A percentile compares a stretch with the other conserved stretches of the same genome.
These are phyloP conservation scores for Hypomesus transpacificus DNA, from an alignment of 2,113 vertebrate genomes.

Conservation along the genomic window DNA sequence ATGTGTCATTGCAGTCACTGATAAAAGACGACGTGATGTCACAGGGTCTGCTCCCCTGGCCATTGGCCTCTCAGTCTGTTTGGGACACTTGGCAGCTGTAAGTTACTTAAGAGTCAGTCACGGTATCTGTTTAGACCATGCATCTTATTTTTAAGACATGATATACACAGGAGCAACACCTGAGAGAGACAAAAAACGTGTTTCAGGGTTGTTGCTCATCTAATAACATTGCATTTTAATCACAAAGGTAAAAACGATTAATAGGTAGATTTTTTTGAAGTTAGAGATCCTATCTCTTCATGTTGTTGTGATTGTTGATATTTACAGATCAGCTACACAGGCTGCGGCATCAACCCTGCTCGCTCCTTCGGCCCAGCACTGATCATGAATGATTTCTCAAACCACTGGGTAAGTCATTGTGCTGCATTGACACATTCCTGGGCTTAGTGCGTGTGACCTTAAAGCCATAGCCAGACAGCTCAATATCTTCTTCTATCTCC, in stretches of 20 bases:
- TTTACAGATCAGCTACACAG: slow-evolving; percentile 91
- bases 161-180: not conserved
- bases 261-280: no score
- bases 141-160: not conserved
- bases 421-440: slow-evolving; percentile 15
- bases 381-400: slow-evolving; percentile 76
- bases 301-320: slow-evolving; percentile 26
- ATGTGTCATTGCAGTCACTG: slow-evolving; percentile 92
- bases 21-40: slow-evolving; percentile 86
- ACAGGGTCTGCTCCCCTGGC: slow-evolving; percentile 86
- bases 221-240: not conserved
- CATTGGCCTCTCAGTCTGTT: slow-evolving; percentile 89
- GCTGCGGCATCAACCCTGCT: slow-evolving; percentile 96
- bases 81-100: slow-evolving; percentile 92
- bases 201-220: not conserved
- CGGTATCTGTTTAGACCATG: not conserved
- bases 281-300: not conserved
- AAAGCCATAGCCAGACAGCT: slow-evolving; percentile 35
- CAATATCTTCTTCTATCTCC: slow-evolving; percentile 8
- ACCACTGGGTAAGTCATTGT: slow-evolving; percentile 87
- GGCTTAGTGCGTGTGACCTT: slow-evolving; percentile 22
- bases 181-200: not conserved
- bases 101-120: slow-evolving; percentile 55
- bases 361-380: slow-evolving; percentile 90
- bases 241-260: no score